Base-by-base conservation (phyloP, 2,888 invertebrate species). In the Schrankia costaestrigalis region DNA sequence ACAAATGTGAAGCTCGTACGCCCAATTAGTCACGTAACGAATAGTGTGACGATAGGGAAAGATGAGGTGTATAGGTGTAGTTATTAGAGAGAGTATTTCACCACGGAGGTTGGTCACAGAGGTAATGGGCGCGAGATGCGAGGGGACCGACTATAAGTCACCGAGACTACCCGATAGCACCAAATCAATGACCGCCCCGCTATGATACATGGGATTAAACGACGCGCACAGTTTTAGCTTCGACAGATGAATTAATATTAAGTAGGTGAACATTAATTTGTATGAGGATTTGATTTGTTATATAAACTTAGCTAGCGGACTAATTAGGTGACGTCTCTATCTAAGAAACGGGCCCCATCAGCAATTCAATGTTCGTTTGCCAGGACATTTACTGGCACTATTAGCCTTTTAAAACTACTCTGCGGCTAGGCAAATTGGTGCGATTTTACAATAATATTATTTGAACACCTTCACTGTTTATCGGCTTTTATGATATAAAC, bases 21-120 rank as follows among this genome's bases (percentile, higher is more conserved):
- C 78, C 82, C 89, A 90, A 90, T 90, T 90, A 90, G 89, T 79
- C 80, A 72, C 72, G 74, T 79, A 80, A 88, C 77, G 82, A 79
- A 89, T 86, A 78, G 83, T 45, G 56, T 46, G 63, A 52, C 61
- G 47, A 61, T 56, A 57, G 63, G 66, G 67, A 79, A 72, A 71
- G 68, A 78, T 79, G 77, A 78, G 79, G 73, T 72, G 71, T 71
- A 74, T 78, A 68, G 68, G 63, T 61, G 45, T 40, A 54, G 58
- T 62, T 66, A 59, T 62, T 64, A 62, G 56, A 46, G 37, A n/a
- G 37, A 48, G 32, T 49, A 46, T 47, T 37, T 39, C 40, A 42
- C 41, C 49, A n/a, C 12, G 13, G n/a, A 13, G 56, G 57, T 41
- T 43, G 61, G 55, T 41, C 59, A 32, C 52, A 33, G 58, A 70